Percentiles rank a stretch among this genome's conserved stretches.
Conservation (phyloP, 37 sponge, comb jelly and placozoan genomes). For the Amphimedon queenslandica region DNA sequence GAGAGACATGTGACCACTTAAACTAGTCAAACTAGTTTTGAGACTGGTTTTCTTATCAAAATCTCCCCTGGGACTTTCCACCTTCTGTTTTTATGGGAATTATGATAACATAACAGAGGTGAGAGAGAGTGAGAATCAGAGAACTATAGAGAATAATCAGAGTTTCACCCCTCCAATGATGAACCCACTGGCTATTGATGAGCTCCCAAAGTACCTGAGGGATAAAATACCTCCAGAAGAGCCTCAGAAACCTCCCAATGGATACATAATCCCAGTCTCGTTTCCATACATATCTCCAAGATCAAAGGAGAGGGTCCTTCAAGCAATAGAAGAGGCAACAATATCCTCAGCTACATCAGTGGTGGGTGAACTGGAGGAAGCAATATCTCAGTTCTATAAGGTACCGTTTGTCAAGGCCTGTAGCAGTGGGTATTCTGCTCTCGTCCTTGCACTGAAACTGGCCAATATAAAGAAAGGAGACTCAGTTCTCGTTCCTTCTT, state of each 20-base stretch:
- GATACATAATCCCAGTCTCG: conserved; percentile 31
- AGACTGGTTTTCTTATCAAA: too few relatives aligned
- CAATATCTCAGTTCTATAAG: conserved; percentile 10
- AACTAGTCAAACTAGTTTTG: too few relatives aligned
- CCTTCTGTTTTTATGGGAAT: too few relatives aligned
- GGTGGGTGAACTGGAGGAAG: conserved; percentile 39
- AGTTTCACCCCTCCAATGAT: too few relatives aligned
- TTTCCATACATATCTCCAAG: conserved; percentile 28
- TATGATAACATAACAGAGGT: too few relatives aligned
- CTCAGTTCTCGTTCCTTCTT: conserved; percentile 49
- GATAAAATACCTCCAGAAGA: conserved; percentile 29
- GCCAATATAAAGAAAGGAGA: conserved; percentile 34
- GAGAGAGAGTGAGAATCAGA: too few relatives aligned
- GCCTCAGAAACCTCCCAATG: conserved; percentile 24
- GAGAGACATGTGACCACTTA: too few relatives aligned
- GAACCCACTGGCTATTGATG: too few relatives aligned
- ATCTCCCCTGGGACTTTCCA: too few relatives aligned
- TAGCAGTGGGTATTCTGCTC: conserved; percentile 55
- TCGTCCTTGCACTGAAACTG: conserved; percentile 30
- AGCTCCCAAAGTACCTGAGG: too few relatives aligned
- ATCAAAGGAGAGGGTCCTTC: conserved; percentile 37
- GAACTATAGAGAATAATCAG: too few relatives aligned
- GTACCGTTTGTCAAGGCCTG: conserved; percentile 44
- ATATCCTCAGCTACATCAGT: conserved; percentile 50
- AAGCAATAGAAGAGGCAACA: conserved; percentile 26